Percentiles rank a stretch among this genome's conserved stretches.
phyloP scores from a whole-genome alignment of 2,888 invertebrate genomes.

The Fragum whitleyi region DNA sequence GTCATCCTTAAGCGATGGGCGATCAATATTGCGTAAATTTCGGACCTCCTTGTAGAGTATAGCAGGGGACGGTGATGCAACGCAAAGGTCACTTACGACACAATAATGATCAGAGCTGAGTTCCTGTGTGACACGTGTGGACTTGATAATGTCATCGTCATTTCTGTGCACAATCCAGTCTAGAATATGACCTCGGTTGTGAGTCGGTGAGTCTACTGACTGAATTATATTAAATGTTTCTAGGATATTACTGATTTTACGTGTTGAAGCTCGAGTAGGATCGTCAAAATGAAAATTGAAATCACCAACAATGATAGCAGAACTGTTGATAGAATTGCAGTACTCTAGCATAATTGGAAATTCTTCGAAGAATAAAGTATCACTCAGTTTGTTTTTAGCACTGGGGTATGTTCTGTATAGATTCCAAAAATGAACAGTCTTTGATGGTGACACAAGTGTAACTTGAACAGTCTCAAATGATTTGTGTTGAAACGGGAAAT shows the following conservation, averaged over 20 bases:
- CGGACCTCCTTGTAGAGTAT: not conserved
- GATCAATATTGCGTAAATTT: not conserved
- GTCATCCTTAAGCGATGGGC: not conserved
- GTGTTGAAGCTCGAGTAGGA: not conserved
- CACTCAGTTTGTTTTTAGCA: conserved; percentile 11
- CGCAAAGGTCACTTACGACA: not conserved
- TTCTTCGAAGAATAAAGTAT: conserved; percentile 8
- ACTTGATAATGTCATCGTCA: not conserved
- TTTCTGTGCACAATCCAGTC: not conserved
- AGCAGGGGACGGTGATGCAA: not conserved
- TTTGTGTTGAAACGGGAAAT: conserved; percentile 4
- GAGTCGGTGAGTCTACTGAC: not conserved
- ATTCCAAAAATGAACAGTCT: not conserved
- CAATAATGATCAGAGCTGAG: not conserved
- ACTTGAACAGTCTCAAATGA: conserved; percentile 1
- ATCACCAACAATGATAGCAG: not conserved
- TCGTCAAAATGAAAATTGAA: not conserved
- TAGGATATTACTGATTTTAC: not conserved
- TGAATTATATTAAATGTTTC: not conserved
- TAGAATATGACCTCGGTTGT: not conserved
- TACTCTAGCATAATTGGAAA: not conserved
- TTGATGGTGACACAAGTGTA: not conserved
- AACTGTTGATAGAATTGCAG: not conserved
- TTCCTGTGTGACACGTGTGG: not conserved
- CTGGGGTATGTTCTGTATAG: conserved; percentile 4